These are phyloP conservation scores for Nasonovia ribisnigri DNA, from an alignment of 2,888 invertebrate species.

Conservation along the genomic window DNA sequence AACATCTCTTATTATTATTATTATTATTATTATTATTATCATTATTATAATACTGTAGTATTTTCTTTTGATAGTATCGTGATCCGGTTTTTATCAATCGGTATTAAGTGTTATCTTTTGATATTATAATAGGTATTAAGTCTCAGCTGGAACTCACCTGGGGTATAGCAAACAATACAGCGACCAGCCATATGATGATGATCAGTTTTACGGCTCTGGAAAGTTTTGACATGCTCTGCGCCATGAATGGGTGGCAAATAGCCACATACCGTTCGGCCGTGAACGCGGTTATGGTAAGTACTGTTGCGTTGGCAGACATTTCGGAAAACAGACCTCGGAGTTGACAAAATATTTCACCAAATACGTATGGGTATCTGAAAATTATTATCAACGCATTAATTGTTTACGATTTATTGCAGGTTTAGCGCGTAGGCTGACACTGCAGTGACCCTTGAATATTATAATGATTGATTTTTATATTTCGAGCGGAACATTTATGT, in stretches of 20 bases:
- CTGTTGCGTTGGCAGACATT: conserved; percentile 83
- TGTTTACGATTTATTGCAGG: neutral
- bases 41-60: no score
- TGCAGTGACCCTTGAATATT: no score
- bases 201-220: conserved; percentile 87
- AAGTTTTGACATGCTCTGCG: conserved; percentile 89
- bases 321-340: conserved; percentile 84
- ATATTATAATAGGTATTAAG: neutral
- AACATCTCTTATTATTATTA: no score
- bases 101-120: neutral
- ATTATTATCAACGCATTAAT: neutral
- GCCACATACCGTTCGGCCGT: conserved; percentile 89
- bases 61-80: neutral
- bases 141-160: conserved; percentile 72
- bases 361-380: conserved; percentile 78
- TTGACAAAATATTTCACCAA: conserved; percentile 85
- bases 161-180: conserved; percentile 81
- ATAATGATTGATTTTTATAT: neutral
- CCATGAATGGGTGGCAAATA: conserved; percentile 81
- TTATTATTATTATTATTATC: no score
- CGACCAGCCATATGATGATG: conserved; percentile 83
- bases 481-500: neutral
- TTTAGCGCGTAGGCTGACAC: neutral
- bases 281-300: conserved; percentile 85
- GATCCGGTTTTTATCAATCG: neutral